Evolutionary conservation across 2,113 vertebrate species (phyloP).

Genomic region (Anguilla japonica): DNA sequence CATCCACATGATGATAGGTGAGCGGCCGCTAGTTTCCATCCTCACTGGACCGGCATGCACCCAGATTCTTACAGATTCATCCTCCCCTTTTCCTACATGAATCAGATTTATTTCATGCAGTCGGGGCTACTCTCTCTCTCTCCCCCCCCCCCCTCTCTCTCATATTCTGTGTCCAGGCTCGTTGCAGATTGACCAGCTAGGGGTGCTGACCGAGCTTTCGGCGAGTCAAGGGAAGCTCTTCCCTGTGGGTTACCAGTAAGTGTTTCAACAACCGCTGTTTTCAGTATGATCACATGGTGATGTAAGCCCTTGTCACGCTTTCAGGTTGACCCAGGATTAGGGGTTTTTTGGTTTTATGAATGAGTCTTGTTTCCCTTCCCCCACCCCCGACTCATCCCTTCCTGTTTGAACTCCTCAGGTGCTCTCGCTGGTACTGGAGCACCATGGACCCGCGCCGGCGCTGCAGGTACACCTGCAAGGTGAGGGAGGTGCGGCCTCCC

Average conservation of each 20-base stretch:
- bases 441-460: slow-evolving; percentile 80
- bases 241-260: slow-evolving; percentile 90
- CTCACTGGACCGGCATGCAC: not conserved
- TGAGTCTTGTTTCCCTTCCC: not conserved
- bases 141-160: not conserved
- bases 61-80: not conserved
- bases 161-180: slow-evolving; percentile 67
- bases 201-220: slow-evolving; percentile 82
- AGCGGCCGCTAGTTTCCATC: slow-evolving; percentile 27
- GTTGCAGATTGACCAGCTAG: slow-evolving; percentile 82
- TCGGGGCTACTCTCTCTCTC: not conserved
- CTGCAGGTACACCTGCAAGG: slow-evolving; percentile 84
- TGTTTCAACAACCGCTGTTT: slow-evolving; percentile 11
- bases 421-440: slow-evolving; percentile 89
- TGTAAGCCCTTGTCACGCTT: too few species aligned
- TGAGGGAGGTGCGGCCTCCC: slow-evolving; percentile 78
- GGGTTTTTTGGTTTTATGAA: not conserved
- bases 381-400: not conserved
- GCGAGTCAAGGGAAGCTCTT: slow-evolving; percentile 79
- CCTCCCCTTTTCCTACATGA: not conserved
- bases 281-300: too few species aligned
- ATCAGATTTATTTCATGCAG: not conserved
- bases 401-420: slow-evolving; percentile 61
- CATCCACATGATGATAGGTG: slow-evolving; percentile 89
- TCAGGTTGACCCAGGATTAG: not conserved